Evolutionary conservation across 2,797 vertebrate genomes (phyloP).

Genomic region (Enteromius afrohamiltoni): DNA sequence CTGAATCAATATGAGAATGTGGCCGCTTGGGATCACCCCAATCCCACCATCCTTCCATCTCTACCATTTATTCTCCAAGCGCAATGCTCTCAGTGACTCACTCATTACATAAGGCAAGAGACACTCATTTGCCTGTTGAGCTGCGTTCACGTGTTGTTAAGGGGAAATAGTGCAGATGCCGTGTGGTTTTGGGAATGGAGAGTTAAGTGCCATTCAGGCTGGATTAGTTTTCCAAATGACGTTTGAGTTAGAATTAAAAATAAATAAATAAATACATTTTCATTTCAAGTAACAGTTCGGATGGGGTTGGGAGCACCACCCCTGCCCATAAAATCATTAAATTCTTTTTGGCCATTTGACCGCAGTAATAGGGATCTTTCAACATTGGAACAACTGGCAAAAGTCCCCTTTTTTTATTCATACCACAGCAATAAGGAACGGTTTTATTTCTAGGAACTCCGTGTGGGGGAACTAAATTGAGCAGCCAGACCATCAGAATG

Average conservation of each 20-base stretch:
- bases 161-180: constrained; percentile 11
- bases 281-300: neutral
- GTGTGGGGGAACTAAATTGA: neutral
- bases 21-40: neutral
- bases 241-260: neutral
- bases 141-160: constrained; percentile 15
- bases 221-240: neutral
- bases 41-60: neutral
- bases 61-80: constrained; percentile 3
- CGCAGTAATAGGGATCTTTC: neutral
- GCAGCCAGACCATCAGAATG: neutral
- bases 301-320: neutral
- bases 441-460: neutral
- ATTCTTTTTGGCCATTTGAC: neutral
- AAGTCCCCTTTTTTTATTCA: neutral
- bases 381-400: neutral
- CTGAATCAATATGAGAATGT: constrained; percentile 5
- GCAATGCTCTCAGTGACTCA: constrained; percentile 4
- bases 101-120: constrained; percentile 30
- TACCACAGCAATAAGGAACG: neutral
- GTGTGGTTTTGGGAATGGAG: neutral
- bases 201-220: neutral
- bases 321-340: neutral
- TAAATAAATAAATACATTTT: too few relatives aligned
- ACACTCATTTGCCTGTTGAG: constrained; percentile 17